Base-by-base conservation (phyloP, 2,888 invertebrate species). In the Torymus texanus region DNA sequence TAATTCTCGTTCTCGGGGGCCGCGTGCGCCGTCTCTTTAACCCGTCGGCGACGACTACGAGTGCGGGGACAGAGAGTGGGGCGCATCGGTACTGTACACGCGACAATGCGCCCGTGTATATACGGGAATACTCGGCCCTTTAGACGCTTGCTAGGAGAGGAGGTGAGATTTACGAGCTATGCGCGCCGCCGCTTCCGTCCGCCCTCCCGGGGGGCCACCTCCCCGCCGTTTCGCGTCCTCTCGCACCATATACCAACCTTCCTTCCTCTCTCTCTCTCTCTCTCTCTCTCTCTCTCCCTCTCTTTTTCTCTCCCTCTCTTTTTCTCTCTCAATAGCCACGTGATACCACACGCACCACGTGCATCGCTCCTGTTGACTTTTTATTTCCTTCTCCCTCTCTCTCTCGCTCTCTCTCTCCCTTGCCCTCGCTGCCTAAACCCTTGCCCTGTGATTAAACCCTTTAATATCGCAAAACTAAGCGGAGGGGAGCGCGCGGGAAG, bases 361-460 rank as follows among this genome's bases (percentile, higher is more conserved):
- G 29, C 29, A 5, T 29, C 3, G 29, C 29, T 29, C 29, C 29
- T 29, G 29, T 29, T 3, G 29, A 29, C 18, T 56, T 21, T 18
- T 65, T 65, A 12, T 74, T 41, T 74, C 29, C 2, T 13, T n/a
- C 11, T 56, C 10, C 16, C 1, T 2, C 63, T 21, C n/a, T 14
- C 18, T 56, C 50, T 18, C 74, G 55, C 14, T 65, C 56, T 65
- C 29, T 29, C 1, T 4, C 63, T 21, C 21, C 10, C 18, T 56
- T 8, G 65, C 56, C 55, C 29, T 16, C 18, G 41, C 18, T 61
- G 41, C 18, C 55, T 86, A 84, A 85, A n/a, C n/a, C n/a, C n/a
- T n/a, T n/a, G n/a, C 84, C 85, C 76, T 83, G 85, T 86, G 86
- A 87, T 86, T 85, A 86, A 87, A 87, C 87, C 84, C 85, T 87